phyloP scores from a whole-genome alignment of 2,113 vertebrate species.

The Thamnophis sirtalis region DNA sequence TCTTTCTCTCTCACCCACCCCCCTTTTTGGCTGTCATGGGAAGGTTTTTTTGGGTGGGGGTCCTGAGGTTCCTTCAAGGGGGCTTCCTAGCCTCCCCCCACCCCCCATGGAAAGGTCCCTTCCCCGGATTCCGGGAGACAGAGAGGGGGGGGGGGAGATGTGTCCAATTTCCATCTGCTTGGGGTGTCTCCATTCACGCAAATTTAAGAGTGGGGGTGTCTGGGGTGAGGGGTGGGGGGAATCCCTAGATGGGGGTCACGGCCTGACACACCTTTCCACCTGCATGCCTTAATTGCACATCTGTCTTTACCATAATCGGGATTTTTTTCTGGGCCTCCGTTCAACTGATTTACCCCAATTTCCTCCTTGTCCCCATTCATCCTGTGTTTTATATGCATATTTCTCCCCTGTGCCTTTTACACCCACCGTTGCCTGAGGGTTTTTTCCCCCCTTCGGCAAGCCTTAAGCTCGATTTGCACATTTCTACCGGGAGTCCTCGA shows the following conservation, averaged over 20 bases:
- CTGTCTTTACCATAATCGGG: neutral
- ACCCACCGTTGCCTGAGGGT: conserved; percentile 33
- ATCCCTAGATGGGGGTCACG: neutral
- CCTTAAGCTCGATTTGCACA: conserved; percentile 42
- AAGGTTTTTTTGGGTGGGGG: neutral
- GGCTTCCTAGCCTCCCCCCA: too few relatives aligned
- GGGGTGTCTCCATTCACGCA: neutral
- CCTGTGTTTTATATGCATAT: neutral
- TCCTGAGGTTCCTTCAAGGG: too few relatives aligned
- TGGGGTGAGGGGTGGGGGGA: neutral
- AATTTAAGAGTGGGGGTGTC: neutral
- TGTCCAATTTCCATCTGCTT: too few relatives aligned
- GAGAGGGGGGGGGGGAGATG: too few relatives aligned
- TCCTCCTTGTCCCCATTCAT: conserved; percentile 58
- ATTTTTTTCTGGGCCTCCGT: neutral
- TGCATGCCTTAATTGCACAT: neutral
- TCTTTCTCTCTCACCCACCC: neutral
- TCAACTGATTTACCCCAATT: conserved; percentile 10
- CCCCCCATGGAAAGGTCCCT: neutral
- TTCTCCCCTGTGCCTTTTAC: conserved; percentile 35
- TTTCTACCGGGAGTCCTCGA: neutral
- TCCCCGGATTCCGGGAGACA: neutral
- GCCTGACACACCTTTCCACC: neutral
- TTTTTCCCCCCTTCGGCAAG: conserved; percentile 18
- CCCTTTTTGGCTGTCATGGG: neutral